phyloP scores from a whole-genome alignment of 1,140 invertebrate species.

The Trichonephila clavata region DNA sequence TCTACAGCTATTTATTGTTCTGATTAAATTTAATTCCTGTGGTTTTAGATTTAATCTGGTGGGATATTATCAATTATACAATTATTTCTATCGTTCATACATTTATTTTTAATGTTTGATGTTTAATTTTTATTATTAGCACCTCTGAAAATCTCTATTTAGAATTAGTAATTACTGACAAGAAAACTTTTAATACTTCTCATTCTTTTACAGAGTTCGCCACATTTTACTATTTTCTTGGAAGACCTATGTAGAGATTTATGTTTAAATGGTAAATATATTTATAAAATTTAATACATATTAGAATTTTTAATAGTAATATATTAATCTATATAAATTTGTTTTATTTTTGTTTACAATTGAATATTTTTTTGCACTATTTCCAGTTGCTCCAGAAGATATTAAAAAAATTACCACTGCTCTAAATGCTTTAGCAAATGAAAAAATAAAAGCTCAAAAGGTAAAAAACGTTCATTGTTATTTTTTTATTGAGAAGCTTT shows the following conservation, averaged over 20 bases:
- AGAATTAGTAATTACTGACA: too few relatives aligned
- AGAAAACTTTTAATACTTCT: neutral
- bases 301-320: too few relatives aligned
- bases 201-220: conserved; percentile 82
- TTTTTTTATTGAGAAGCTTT: too few relatives aligned
- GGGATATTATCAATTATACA: too few relatives aligned
- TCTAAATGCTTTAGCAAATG: conserved; percentile 89
- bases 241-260: conserved; percentile 90
- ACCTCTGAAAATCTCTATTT: too few relatives aligned
- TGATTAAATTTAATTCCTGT: too few relatives aligned
- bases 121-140: too few relatives aligned
- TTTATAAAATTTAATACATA: too few relatives aligned
- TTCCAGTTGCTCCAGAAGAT: conserved; percentile 86
- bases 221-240: conserved; percentile 88
- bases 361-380: neutral
- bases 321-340: neutral
- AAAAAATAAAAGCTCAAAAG: conserved; percentile 88
- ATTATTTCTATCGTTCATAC: too few relatives aligned
- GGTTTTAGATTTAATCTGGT: too few relatives aligned
- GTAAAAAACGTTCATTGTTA: conserved; percentile 56
- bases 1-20: too few relatives aligned
- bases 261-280: conserved; percentile 88
- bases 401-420: conserved; percentile 91
- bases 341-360: neutral
- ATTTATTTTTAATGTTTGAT: too few relatives aligned